Conservation (phyloP, 2,113 vertebrate genomes). For the Ptyas mucosa region DNA sequence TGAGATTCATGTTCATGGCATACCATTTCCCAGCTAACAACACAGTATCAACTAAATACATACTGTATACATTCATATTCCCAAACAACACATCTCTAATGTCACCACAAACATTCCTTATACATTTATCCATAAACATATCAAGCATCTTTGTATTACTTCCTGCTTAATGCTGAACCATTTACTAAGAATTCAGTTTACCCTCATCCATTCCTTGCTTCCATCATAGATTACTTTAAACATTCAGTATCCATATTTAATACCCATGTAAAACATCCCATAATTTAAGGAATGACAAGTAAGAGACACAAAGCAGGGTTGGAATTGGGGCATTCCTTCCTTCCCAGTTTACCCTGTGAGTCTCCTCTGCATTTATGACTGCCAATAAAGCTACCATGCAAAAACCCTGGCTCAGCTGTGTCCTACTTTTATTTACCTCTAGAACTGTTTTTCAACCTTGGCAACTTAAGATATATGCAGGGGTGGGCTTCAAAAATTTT, state of each 20-base stretch:
- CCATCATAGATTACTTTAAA: not conserved
- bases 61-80: not conserved
- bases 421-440: not conserved
- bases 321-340: not conserved
- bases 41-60: not conserved
- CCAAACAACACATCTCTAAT: not conserved
- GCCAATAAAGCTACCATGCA: not conserved
- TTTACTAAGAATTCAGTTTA: not conserved
- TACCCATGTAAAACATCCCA: not conserved
- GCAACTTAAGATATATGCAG: not conserved
- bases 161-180: not conserved
- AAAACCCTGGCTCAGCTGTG: not conserved
- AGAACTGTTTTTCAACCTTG: not conserved
- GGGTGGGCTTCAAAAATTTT: too few species aligned
- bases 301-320: not conserved
- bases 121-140: not conserved
- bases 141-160: not conserved
- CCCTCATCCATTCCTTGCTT: not conserved
- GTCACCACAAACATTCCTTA: not conserved
- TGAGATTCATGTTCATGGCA: not conserved
- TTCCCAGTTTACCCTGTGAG: not conserved
- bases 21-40: not conserved
- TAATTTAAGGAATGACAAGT: not conserved
- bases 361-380: not conserved
- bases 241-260: not conserved